Percentiles rank a stretch among this genome's conserved stretches.
These are phyloP conservation scores for Notodonta dromedarius DNA, from an alignment of 2,888 invertebrate genomes.

Conservation along the genomic window DNA sequence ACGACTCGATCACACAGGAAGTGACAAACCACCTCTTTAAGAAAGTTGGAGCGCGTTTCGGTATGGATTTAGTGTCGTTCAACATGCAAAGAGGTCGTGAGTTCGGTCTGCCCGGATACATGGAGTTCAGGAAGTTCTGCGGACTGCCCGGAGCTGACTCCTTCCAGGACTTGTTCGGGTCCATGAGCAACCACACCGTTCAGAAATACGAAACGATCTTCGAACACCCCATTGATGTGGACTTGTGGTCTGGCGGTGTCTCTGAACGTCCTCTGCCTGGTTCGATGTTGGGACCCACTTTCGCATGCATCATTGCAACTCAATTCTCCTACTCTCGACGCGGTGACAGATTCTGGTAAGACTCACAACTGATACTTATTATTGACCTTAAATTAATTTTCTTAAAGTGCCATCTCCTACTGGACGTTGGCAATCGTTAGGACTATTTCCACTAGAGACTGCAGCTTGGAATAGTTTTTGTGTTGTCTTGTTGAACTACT, in stretches of 20 bases:
- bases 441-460: no score
- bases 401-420: no score
- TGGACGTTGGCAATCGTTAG: no score
- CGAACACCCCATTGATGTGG: slow-evolving; percentile 95
- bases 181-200: slow-evolving; percentile 95
- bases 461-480: no score
- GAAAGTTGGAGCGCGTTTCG: slow-evolving; percentile 90
- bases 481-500: no score
- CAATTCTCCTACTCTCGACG: slow-evolving; percentile 95
- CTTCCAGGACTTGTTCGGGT: slow-evolving; percentile 92
- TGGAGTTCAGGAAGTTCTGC: slow-evolving; percentile 96
- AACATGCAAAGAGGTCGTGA: slow-evolving; percentile 97
- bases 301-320: slow-evolving; percentile 96
- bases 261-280: slow-evolving; percentile 95
- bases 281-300: slow-evolving; percentile 97
- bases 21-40: slow-evolving; percentile 97
- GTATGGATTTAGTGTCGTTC: slow-evolving; percentile 95
- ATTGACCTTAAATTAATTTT: no score
- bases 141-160: slow-evolving; percentile 91
- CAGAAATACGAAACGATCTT: slow-evolving; percentile 92
- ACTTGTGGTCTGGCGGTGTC: slow-evolving; percentile 97
- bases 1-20: slow-evolving; percentile 95
- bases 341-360: slow-evolving; percentile 96
- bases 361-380: neutral
- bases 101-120: slow-evolving; percentile 95